Evolutionary conservation across 2,113 vertebrate genomes (phyloP), one percentile per base, ranked within the genome.

Genomic region (Trochalopteron elliotii): DNA sequence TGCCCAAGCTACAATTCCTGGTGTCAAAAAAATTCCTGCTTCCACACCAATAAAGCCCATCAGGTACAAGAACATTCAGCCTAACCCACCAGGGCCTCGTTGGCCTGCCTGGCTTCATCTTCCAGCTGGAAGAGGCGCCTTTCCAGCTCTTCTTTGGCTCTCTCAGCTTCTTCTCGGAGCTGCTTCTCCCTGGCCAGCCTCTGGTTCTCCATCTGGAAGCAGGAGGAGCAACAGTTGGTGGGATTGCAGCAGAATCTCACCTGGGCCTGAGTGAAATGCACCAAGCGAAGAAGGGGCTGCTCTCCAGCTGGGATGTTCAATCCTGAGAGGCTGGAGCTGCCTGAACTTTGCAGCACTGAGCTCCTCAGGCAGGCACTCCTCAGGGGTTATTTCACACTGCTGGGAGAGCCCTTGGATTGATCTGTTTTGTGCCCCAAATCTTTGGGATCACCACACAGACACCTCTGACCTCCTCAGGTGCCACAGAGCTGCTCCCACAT

Each of bases 61-160:
- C 60, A 96, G 79, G 60, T 33, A 76, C 59, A 65, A 64, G 57
- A 68, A 83, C 12, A 87, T 37, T 44, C 57, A 86, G 35, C 27
- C 7, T 47, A 20, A 67, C 98, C 98, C 96, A 99, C 99, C 97
- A 99, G 97, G 7, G 99, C 99, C 92, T 99, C 98, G 0, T 98
- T 99, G 95, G 98, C 98, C 92, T 99, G 98, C 55, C 98, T 98
- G 16, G 99, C 98, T 91, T 99, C 98, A 21, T 99, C 99, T 93
- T 99, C 99, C 95, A 99, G 96, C 97, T 99, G 98, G 96, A 99
- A 99, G 20, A 99, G 97, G 19, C 98, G 97, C 75, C 98, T 98
- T 75, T 99, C 99, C 98, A 99, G 98, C 61, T 99, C 99, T 23
- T 99, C 98, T 83, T 99, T 99, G 61, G 98, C 98, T 89, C 98